A percentile compares a stretch with the other conserved stretches of the same genome.
These are phyloP conservation scores for Aspiorhynchus laticeps DNA, from an alignment of 2,113 vertebrate species.

Conservation along the genomic window DNA sequence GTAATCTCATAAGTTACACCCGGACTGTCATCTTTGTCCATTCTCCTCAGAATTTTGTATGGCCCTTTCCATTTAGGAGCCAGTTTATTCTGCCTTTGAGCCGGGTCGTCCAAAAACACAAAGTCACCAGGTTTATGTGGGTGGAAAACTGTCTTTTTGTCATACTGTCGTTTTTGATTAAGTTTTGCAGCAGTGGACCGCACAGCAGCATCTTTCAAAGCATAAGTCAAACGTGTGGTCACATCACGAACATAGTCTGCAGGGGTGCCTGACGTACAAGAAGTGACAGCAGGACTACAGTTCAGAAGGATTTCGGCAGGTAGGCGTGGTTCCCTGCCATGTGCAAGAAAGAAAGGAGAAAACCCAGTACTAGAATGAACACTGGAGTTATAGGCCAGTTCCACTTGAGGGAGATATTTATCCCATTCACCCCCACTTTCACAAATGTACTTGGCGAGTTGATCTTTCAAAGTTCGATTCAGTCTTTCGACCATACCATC, in stretches of 20 bases:
- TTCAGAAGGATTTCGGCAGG: not conserved
- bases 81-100: too few relatives aligned
- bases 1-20: conserved; percentile 5
- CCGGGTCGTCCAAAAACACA: too few relatives aligned
- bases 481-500: too few relatives aligned
- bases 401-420: too few relatives aligned
- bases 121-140: not conserved
- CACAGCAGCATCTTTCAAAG: not conserved
- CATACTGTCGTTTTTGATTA: not conserved
- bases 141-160: not conserved
- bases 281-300: not conserved
- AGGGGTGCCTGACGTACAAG: not conserved
- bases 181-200: not conserved
- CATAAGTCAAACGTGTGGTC: not conserved
- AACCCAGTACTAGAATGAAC: not conserved
- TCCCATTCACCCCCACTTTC: too few relatives aligned
- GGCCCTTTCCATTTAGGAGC: too few relatives aligned
- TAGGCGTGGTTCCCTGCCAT: not conserved
- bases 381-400: too few relatives aligned
- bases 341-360: conserved; percentile 6
- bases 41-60: too few relatives aligned
- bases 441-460: too few relatives aligned
- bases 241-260: not conserved
- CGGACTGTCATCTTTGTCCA: not conserved
- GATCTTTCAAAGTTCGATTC: too few relatives aligned